Evolutionary conservation across 2,888 invertebrate species (phyloP).

Genomic region (Callyntrura sp.): DNA sequence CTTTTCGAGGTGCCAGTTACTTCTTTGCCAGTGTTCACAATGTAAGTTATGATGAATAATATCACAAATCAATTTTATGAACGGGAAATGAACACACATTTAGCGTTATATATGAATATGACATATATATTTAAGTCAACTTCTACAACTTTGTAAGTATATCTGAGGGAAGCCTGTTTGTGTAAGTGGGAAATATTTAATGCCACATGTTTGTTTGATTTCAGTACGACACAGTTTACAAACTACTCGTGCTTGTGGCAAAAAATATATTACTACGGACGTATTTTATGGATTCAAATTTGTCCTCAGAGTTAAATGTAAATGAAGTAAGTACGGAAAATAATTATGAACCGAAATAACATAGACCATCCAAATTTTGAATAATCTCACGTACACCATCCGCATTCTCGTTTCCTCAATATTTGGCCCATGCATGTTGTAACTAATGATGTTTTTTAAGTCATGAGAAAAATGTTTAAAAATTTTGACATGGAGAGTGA

Average conservation of each 20-base stretch:
- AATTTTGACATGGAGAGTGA: too few relatives aligned
- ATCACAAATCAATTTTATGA: background rate
- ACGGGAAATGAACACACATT: background rate
- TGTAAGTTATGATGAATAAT: slow-evolving; percentile 37
- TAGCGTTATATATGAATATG: too few relatives aligned
- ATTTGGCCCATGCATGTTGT: too few relatives aligned
- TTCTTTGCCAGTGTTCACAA: slow-evolving; percentile 76
- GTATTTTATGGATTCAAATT: slow-evolving; percentile 71
- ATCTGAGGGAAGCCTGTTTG: too few relatives aligned
- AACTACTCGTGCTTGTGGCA: slow-evolving; percentile 56
- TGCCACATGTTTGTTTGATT: background rate
- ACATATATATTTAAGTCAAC: too few relatives aligned
- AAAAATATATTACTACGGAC: slow-evolving; percentile 69
- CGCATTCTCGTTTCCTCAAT: too few relatives aligned
- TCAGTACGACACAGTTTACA: slow-evolving; percentile 71
- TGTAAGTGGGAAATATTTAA: too few relatives aligned
- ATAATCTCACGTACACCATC: too few relatives aligned
- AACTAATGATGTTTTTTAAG: too few relatives aligned
- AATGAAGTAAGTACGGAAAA: slow-evolving; percentile 52
- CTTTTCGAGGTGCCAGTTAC: slow-evolving; percentile 72
- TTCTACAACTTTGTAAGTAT: too few relatives aligned
- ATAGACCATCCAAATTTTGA: too few relatives aligned
- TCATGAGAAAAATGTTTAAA: too few relatives aligned
- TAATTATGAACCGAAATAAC: slow-evolving; percentile 1
- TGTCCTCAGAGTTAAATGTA: slow-evolving; percentile 58